Evolutionary conservation across 2,113 vertebrate species (phyloP).

Genomic region (Macquaria australasica): DNA sequence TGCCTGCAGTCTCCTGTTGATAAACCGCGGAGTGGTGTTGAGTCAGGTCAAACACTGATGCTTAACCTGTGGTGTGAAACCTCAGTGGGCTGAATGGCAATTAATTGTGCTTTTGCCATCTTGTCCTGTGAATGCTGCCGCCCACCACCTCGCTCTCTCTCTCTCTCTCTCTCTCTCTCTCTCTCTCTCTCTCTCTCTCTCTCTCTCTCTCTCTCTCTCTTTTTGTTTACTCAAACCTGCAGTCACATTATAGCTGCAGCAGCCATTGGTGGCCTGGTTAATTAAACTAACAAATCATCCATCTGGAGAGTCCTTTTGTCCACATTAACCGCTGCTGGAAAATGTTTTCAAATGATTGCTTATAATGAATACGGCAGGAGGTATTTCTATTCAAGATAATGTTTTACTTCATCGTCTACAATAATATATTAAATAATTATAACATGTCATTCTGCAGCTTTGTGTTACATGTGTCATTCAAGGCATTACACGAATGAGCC

Average conservation of each 20-base stretch:
- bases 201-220: not conserved
- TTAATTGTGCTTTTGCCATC: conserved; percentile 48
- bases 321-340: conserved; percentile 37
- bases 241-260: conserved; percentile 1
- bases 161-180: too few relatives aligned
- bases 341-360: conserved; percentile 27
- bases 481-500: not conserved
- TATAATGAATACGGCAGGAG: conserved; percentile 12
- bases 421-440: conserved; percentile 2
- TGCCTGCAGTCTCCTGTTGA: conserved; percentile 16
- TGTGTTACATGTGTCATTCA: not conserved
- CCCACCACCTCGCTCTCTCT: not conserved
- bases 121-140: not conserved
- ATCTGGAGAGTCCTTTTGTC: conserved; percentile 45
- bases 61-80: conserved; percentile 56
- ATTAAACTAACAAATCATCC: conserved; percentile 62
- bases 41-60: conserved; percentile 52
- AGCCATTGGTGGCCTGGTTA: conserved; percentile 16
- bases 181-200: not conserved
- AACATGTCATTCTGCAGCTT: conserved; percentile 17
- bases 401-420: not conserved
- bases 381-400: conserved; percentile 3
- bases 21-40: conserved; percentile 33
- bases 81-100: conserved; percentile 16
- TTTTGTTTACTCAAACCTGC: conserved; percentile 13